Evolutionary conservation across 2,888 invertebrate species (phyloP).

Genomic region (Teinopalpus imperialis): DNA sequence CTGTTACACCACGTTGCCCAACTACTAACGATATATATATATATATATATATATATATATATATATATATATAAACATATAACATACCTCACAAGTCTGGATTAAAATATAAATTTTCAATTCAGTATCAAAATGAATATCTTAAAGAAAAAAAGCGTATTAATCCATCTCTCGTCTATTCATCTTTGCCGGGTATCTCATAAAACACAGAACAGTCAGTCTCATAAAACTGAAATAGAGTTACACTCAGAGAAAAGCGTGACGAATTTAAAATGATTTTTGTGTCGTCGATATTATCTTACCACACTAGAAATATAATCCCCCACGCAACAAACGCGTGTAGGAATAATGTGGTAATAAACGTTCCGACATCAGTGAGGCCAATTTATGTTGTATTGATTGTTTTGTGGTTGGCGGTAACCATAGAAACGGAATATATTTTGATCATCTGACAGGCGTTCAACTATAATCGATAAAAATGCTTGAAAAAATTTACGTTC

Average conservation of each 20-base stretch:
- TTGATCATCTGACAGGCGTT: not conserved
- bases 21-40: no score
- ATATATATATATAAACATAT: no score
- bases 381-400: constrained; percentile 8
- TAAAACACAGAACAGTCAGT: no score
- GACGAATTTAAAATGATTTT: constrained; percentile 2
- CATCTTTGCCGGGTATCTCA: no score
- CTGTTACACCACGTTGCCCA: no score
- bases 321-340: not conserved
- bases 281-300: not conserved
- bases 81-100: no score
- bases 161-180: no score
- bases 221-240: constrained; percentile 11
- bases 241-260: constrained; percentile 2
- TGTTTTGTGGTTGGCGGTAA: constrained; percentile 5
- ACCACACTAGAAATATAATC: constrained; percentile 4
- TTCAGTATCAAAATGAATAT: no score
- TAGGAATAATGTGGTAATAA: constrained; percentile 12
- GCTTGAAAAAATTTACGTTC: no score
- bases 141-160: no score
- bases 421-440: constrained; percentile 9
- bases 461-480: not conserved
- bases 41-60: no score
- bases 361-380: constrained; percentile 1
- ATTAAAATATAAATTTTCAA: no score